phyloP scores from a whole-genome alignment of 2,113 vertebrate species.

The Prionailurus bengalensis region DNA sequence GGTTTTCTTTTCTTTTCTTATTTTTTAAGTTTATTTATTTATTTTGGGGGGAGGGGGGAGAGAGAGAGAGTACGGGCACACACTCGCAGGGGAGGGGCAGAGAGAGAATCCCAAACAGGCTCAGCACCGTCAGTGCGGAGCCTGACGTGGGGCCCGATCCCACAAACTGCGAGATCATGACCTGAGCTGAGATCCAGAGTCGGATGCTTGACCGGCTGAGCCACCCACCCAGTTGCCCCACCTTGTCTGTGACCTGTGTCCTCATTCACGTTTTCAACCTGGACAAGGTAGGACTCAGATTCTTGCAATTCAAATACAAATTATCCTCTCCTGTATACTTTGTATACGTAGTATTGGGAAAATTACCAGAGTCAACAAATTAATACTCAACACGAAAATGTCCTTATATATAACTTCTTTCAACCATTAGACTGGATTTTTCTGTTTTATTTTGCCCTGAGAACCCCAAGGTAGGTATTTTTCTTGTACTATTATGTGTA shows the following conservation, averaged over 20 bases:
- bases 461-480: neutral
- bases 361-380: neutral
- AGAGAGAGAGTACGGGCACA: too few relatives aligned
- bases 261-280: neutral
- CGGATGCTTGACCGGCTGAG: too few relatives aligned
- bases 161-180: too few relatives aligned
- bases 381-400: neutral
- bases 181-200: too few relatives aligned
- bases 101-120: too few relatives aligned
- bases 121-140: too few relatives aligned
- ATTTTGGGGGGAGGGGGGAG: too few relatives aligned
- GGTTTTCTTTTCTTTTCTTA: neutral
- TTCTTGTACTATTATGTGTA: neutral
- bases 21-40: too few relatives aligned
- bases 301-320: neutral
- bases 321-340: neutral
- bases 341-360: neutral
- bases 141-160: too few relatives aligned
- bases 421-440: neutral
- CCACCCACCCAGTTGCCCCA: too few relatives aligned
- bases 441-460: neutral
- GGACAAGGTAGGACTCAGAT: neutral
- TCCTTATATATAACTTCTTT: neutral
- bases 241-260: neutral
- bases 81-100: too few relatives aligned